Evolutionary conservation across 2,888 invertebrate genomes (phyloP).

Genomic region (Phyto melanocephala): DNA sequence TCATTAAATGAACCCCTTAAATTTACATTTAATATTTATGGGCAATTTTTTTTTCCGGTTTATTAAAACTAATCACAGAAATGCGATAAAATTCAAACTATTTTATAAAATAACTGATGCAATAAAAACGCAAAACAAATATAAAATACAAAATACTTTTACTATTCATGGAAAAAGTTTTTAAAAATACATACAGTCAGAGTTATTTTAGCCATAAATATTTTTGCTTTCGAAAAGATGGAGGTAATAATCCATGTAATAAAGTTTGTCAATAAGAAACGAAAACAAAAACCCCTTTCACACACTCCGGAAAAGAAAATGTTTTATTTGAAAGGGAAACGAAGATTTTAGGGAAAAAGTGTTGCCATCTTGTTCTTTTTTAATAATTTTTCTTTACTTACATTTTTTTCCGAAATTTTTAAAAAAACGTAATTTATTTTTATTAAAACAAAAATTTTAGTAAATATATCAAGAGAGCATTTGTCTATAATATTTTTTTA

Average conservation of each 20-base stretch:
- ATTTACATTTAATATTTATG: not conserved
- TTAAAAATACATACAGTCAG: not conserved
- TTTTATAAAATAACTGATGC: constrained; percentile 5
- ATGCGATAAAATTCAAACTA: constrained; percentile 28
- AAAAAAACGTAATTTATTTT: too few relatives aligned
- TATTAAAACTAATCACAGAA: constrained; percentile 30
- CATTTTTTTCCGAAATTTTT: too few relatives aligned
- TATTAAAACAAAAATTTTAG: too few relatives aligned
- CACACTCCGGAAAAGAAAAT: not conserved
- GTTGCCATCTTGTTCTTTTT: too few relatives aligned
- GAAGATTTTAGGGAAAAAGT: too few relatives aligned
- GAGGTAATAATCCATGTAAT: constrained; percentile 47
- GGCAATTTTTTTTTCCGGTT: not conserved
- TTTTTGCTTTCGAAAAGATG: not conserved
- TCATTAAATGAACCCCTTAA: not conserved
- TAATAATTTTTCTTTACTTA: too few relatives aligned
- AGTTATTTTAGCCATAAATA: not conserved
- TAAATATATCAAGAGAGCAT: too few relatives aligned
- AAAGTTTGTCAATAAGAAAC: constrained; percentile 33
- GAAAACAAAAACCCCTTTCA: not conserved
- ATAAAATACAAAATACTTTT: not conserved
- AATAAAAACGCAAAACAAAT: not conserved
- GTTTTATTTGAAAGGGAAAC: not conserved
- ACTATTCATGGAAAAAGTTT: not conserved
- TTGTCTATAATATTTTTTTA: too few relatives aligned